phyloP scores from a whole-genome alignment of 2,888 invertebrate genomes.

The Lacanobia oleracea region DNA sequence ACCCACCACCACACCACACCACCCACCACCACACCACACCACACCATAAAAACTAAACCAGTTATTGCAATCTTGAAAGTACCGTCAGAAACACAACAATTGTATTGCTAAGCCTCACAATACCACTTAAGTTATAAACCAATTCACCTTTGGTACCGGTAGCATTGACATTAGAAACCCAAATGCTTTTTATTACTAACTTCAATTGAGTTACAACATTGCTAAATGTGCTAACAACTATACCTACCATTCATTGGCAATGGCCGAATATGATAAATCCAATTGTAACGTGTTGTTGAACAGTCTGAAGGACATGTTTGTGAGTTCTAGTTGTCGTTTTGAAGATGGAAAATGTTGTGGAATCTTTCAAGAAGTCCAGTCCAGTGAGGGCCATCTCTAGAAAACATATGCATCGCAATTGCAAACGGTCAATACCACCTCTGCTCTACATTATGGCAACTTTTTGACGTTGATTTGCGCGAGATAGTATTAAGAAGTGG shows the following conservation, averaged over 20 bases:
- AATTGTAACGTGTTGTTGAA: conserved; percentile 11
- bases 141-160: conserved; percentile 23
- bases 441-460: too few relatives aligned
- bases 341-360: background rate
- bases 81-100: background rate
- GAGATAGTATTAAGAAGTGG: too few relatives aligned
- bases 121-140: background rate
- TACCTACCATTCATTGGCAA: conserved; percentile 28
- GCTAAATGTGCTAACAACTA: conserved; percentile 21
- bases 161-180: conserved; percentile 71
- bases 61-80: background rate
- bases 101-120: background rate
- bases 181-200: conserved; percentile 51
- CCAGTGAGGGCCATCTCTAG: too few relatives aligned
- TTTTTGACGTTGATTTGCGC: too few relatives aligned
- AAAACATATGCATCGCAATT: too few relatives aligned
- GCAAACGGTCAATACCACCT: too few relatives aligned
- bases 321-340: background rate
- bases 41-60: background rate
- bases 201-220: conserved; percentile 32
- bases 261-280: conserved; percentile 6
- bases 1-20: too few relatives aligned
- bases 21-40: too few relatives aligned
- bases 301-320: background rate
- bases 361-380: too few relatives aligned